These are phyloP conservation scores for Cirrhinus mrigala DNA, from an alignment of 2,797 vertebrate genomes.

Conservation along the genomic window DNA sequence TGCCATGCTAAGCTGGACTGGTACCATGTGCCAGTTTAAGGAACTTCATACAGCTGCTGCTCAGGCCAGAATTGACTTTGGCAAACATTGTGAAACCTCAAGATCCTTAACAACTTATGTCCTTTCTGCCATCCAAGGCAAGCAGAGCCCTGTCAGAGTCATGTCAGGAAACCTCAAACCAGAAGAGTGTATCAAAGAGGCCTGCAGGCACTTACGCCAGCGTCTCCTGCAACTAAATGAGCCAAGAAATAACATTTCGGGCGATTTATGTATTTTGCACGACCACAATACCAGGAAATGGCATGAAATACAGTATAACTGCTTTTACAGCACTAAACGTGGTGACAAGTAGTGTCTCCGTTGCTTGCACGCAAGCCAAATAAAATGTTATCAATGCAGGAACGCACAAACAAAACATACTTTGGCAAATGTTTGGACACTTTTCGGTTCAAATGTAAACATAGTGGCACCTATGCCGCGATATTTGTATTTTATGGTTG, in stretches of 20 bases:
- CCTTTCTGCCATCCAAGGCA: conserved; percentile 63
- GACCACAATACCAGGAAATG: conserved; percentile 12
- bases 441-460: neutral
- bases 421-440: neutral
- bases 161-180: conserved; percentile 56
- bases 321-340: conserved; percentile 19
- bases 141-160: conserved; percentile 53
- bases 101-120: conserved; percentile 63
- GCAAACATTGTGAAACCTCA: conserved; percentile 60
- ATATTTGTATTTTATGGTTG: neutral
- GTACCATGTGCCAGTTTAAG: conserved; percentile 52
- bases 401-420: conserved; percentile 1
- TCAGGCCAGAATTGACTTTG: conserved; percentile 60
- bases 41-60: conserved; percentile 57
- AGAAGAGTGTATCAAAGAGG: conserved; percentile 36
- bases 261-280: conserved; percentile 19
- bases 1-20: conserved; percentile 36
- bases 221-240: conserved; percentile 30
- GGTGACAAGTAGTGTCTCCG: neutral
- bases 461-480: neutral
- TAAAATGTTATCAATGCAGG: neutral
- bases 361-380: neutral
- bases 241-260: conserved; percentile 36
- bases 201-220: conserved; percentile 39
- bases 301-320: conserved; percentile 15